Evolutionary conservation across 2,888 invertebrate species (phyloP).

Genomic region (Chloroclysta siterata): DNA sequence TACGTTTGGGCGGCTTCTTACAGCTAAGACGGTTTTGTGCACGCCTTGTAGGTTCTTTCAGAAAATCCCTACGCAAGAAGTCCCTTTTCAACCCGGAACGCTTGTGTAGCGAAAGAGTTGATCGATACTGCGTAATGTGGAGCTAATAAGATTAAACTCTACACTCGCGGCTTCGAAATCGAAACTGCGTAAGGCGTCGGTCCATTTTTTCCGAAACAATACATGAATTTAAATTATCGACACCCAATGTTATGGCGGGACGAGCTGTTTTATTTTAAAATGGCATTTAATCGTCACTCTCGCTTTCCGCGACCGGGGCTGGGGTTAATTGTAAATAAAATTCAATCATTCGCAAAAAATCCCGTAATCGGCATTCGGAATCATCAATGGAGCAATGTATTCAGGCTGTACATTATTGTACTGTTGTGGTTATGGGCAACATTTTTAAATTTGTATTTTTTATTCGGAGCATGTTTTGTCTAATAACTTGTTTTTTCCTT

Average conservation of each 20-base stretch:
- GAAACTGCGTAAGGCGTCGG: slow-evolving; percentile 1
- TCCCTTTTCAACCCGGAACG: slow-evolving; percentile 3
- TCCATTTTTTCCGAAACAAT: slow-evolving; percentile 31
- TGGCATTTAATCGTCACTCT: slow-evolving; percentile 83
- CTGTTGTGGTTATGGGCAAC: slow-evolving; percentile 45
- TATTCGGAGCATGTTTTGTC: background rate
- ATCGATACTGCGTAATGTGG: slow-evolving; percentile 13
- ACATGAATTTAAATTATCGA: slow-evolving; percentile 59
- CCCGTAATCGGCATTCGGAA: slow-evolving; percentile 75
- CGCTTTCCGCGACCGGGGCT: slow-evolving; percentile 74
- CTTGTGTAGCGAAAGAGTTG: background rate
- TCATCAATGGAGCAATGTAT: slow-evolving; percentile 74
- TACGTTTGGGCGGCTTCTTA: slow-evolving; percentile 77
- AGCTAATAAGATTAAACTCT: slow-evolving; percentile 10
- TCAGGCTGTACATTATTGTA: slow-evolving; percentile 55
- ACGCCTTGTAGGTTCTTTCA: slow-evolving; percentile 56
- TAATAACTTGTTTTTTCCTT: too few species aligned
- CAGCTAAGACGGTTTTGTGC: slow-evolving; percentile 60
- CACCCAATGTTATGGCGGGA: slow-evolving; percentile 68
- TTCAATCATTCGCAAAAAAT: slow-evolving; percentile 84
- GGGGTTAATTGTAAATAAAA: slow-evolving; percentile 84
- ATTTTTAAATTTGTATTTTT: background rate
- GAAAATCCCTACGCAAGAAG: slow-evolving; percentile 23
- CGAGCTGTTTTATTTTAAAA: slow-evolving; percentile 83
- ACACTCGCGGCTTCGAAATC: slow-evolving; percentile 4